Evolutionary conservation across 2,113 vertebrate genomes (phyloP).

Genomic region (Trichechus manatus): DNA sequence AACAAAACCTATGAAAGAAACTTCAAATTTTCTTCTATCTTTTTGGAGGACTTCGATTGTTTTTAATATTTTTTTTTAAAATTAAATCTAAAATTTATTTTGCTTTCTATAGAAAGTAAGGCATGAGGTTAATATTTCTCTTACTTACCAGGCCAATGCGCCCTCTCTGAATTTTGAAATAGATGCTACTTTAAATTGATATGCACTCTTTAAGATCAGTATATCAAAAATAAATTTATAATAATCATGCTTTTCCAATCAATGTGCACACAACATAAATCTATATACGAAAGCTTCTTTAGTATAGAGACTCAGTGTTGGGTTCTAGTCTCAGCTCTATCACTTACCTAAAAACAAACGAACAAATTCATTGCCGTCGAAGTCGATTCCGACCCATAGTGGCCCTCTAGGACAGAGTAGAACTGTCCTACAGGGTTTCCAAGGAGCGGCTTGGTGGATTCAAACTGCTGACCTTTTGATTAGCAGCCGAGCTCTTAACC

Average conservation of each 20-base stretch:
- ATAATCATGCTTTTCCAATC: not conserved
- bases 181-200: not conserved
- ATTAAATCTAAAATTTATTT: not conserved
- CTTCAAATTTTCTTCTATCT: not conserved
- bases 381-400: no score
- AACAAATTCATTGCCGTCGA: no score
- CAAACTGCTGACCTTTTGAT: no score
- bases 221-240: not conserved
- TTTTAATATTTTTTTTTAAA: not conserved
- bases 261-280: not conserved
- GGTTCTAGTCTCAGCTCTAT: no score
- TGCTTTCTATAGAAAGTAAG: not conserved
- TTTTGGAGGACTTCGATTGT: not conserved
- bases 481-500: no score
- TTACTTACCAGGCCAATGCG: not conserved
- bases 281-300: not conserved
- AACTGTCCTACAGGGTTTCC: no score
- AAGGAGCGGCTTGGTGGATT: no score
- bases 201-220: not conserved
- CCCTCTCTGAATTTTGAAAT: not conserved
- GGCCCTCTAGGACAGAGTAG: no score
- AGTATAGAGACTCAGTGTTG: not conserved
- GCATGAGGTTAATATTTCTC: not conserved
- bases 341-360: no score
- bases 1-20: not conserved